Base-by-base conservation (phyloP, 2,888 invertebrate genomes). In the Tinea trinotella region DNA sequence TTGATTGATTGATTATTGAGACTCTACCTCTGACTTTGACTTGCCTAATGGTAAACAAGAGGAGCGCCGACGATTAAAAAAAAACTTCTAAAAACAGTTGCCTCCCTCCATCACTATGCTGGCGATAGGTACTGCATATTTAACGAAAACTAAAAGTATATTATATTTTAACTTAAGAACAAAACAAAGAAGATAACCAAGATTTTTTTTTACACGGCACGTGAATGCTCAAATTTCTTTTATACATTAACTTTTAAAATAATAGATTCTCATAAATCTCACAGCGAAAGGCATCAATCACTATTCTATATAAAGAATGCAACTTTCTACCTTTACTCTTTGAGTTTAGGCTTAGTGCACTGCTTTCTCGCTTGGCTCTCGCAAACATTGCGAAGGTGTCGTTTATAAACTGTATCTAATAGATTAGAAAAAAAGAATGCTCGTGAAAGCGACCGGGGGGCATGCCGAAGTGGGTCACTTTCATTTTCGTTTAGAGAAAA, bases 381-480 rank as follows among this genome's bases (percentile, higher is more conserved):
- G 50, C 50, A 4, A 52, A 52, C 20, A n/a, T 17, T 19, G 46
- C 19, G 52, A 35, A 53, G 36, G 53, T 34, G 36, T 53, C 53
- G 53, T 40, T 52, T 57, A 57, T 62, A 61, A 60, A 69, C 69
- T 73, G 70, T 71, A 73, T 67, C 71, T 74, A 80, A 76, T 74
- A 79, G 76, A 76, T 74, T 72, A 74, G 69, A 71, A 71, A 66
- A 76, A 78, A 78, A 76, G 68, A 67, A 76, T 13, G 67, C 67
- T 68, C 76, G 79, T 78, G 82, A 83, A 82, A 83, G 57, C 55
- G 56, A 22, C 79, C 71, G 71, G 57, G 63, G 64, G 63, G 61
- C 68, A 67, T 60, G 66, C 13, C 64, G 13, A 84, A 73, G 76
- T 83, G 61, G 84, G 84, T 67, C 82, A 85, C 84, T 85, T 84